Conservation (phyloP, 1,140 invertebrate genomes). For the Thaumatotibia leucotreta region DNA sequence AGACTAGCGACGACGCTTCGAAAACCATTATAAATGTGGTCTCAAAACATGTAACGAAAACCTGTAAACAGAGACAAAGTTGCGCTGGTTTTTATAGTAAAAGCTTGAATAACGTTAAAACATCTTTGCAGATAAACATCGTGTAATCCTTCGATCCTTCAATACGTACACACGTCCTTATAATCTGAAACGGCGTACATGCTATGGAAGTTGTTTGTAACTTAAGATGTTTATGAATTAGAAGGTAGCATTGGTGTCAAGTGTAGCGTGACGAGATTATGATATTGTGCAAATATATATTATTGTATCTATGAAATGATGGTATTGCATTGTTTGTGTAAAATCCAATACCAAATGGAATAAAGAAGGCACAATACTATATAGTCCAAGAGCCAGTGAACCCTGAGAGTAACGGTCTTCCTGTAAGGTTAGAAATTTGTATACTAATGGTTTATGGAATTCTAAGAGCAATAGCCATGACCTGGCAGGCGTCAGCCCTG, state of each 20-base stretch:
- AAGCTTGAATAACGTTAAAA: background rate
- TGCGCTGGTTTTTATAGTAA: background rate
- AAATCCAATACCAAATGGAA: background rate
- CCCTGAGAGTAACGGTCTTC: too few relatives aligned
- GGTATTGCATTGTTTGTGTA: background rate
- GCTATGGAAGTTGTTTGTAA: background rate
- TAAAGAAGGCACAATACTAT: background rate
- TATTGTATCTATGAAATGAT: background rate
- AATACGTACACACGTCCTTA: background rate
- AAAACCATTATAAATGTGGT: background rate
- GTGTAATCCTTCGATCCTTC: background rate
- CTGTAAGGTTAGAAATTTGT: too few relatives aligned
- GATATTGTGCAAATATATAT: constrained; percentile 19
- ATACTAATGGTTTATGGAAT: too few relatives aligned
- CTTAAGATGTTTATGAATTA: background rate
- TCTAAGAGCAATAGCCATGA: too few relatives aligned
- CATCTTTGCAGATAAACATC: constrained; percentile 13
- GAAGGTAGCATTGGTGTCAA: constrained; percentile 18
- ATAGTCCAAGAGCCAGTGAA: too few relatives aligned
- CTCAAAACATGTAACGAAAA: background rate
- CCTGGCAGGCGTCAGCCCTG: too few relatives aligned
- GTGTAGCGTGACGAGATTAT: constrained; percentile 22
- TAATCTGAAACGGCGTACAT: background rate
- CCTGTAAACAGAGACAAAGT: background rate
- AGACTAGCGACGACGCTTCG: background rate